phyloP scores from a whole-genome alignment of 2,797 vertebrate species.

The Pampus argenteus region DNA sequence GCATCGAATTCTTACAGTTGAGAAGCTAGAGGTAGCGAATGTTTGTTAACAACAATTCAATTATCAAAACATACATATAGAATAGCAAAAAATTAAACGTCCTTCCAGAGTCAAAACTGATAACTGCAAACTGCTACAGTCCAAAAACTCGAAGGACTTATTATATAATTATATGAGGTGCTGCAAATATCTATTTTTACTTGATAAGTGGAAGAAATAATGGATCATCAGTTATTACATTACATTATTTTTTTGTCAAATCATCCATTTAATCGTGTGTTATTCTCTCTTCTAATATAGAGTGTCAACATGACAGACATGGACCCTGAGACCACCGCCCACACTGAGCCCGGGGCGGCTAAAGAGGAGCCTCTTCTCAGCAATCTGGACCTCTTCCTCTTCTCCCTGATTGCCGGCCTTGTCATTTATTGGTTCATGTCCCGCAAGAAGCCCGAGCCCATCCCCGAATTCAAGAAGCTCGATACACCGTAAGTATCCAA shows the following conservation, averaged over 20 bases:
- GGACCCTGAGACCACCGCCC: constrained; percentile 67
- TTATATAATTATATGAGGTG: neutral
- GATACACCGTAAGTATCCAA: constrained; percentile 82
- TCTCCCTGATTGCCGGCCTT: constrained; percentile 89
- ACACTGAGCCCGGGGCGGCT: constrained; percentile 62
- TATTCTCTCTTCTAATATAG: constrained; percentile 19
- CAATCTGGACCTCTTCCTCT: constrained; percentile 90
- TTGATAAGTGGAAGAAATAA: neutral
- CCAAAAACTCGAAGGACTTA: neutral
- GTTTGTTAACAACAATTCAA: too few species aligned
- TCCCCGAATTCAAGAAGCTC: constrained; percentile 92
- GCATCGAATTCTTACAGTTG: too few species aligned
- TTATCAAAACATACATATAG: too few species aligned
- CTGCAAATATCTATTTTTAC: neutral
- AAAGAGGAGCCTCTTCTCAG: constrained; percentile 88
- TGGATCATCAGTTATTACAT: neutral
- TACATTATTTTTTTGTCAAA: neutral
- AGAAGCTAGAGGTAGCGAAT: too few species aligned
- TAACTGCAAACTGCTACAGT: neutral
- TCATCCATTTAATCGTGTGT: neutral
- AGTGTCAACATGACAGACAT: constrained; percentile 80
- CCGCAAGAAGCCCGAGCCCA: constrained; percentile 92
- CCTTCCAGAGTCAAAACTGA: neutral
- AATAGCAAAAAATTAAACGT: too few species aligned
- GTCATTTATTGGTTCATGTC: constrained; percentile 94